These are phyloP conservation scores for Maniola jurtina DNA, from an alignment of 1,140 invertebrate species.

Conservation along the genomic window DNA sequence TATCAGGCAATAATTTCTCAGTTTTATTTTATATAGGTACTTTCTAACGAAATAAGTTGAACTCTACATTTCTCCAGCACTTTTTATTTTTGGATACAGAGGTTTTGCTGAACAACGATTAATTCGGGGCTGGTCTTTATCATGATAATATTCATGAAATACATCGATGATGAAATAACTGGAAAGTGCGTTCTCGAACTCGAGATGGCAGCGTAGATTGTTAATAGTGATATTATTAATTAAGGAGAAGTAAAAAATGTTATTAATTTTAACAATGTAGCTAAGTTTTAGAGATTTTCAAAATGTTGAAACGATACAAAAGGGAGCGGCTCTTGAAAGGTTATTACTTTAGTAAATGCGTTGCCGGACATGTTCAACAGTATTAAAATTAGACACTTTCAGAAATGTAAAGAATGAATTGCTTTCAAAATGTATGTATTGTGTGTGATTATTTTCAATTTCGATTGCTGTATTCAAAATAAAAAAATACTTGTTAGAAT, in stretches of 20 bases:
- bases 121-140: neutral
- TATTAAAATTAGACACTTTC: slow-evolving; percentile 8
- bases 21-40: no score
- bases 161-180: neutral
- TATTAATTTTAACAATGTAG: slow-evolving; percentile 73
- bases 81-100: neutral
- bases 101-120: slow-evolving; percentile 8
- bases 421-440: neutral
- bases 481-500: no score
- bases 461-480: no score
- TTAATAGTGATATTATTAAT: slow-evolving; percentile 76
- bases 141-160: neutral
- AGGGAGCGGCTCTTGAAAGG: slow-evolving; percentile 46
- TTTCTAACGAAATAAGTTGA: no score
- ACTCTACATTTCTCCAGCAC: no score
- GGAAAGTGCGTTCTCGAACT: slow-evolving; percentile 39
- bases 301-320: slow-evolving; percentile 60
- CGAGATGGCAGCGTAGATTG: slow-evolving; percentile 71
- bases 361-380: slow-evolving; percentile 22
- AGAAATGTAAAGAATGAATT: no score
- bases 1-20: no score
- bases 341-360: slow-evolving; percentile 34
- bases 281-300: slow-evolving; percentile 70
- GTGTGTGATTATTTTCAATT: neutral
- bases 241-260: slow-evolving; percentile 73